Evolutionary conservation across 2,888 invertebrate genomes (phyloP).

Genomic region (Cataglyphis altisquamis): DNA sequence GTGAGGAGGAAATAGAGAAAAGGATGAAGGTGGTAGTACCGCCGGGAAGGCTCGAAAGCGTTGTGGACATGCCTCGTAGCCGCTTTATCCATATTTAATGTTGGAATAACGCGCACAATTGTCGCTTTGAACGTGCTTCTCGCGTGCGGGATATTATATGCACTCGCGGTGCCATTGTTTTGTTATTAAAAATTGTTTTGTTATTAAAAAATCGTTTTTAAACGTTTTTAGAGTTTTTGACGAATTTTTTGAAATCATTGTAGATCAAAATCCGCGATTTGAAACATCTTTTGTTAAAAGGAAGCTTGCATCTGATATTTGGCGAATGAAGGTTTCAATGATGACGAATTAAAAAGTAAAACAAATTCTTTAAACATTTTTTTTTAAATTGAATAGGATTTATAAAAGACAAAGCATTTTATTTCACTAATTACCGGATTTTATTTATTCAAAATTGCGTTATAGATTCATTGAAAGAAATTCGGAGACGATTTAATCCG

Average conservation of each 20-base stretch:
- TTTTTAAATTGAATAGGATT: not conserved
- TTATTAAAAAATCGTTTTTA: not conserved
- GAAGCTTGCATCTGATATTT: not conserved
- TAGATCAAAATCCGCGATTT: not conserved
- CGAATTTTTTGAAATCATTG: not conserved
- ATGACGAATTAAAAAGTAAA: not conserved
- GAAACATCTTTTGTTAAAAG: not conserved
- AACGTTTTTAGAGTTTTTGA: not conserved
- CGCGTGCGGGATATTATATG: constrained; percentile 16
- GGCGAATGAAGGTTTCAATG: not conserved
- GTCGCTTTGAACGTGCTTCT: constrained; percentile 72
- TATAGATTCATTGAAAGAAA: constrained; percentile 2
- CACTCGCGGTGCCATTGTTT: not conserved
- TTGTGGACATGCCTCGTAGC: constrained; percentile 64
- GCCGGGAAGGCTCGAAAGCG: constrained; percentile 48
- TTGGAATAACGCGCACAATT: constrained; percentile 76
- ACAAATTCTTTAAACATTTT: not conserved
- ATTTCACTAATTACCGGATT: not conserved
- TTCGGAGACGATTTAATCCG: constrained; percentile 15
- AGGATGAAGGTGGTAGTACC: constrained; percentile 6
- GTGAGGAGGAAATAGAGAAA: constrained; percentile 7
- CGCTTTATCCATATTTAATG: constrained; percentile 74
- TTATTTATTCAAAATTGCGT: constrained; percentile 8
- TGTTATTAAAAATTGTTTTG: too few relatives aligned
- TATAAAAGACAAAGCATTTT: not conserved